Percentiles rank a stretch among this genome's conserved stretches.
Evolutionary conservation across 2,113 vertebrate species (phyloP).

Genomic region (Plestiodon gilberti): DNA sequence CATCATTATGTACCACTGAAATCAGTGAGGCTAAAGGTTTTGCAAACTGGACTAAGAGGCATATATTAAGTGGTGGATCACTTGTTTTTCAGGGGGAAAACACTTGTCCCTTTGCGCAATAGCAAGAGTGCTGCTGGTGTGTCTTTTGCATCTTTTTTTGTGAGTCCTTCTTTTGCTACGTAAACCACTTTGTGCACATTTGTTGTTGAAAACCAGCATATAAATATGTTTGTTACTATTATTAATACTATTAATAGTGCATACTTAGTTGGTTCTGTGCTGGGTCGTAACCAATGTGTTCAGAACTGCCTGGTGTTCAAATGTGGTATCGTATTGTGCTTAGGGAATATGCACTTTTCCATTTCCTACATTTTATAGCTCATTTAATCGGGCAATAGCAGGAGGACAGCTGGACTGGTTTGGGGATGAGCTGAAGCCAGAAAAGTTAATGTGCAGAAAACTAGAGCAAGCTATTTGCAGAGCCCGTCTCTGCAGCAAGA

Average conservation of each 20-base stretch:
- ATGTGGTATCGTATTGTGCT: not conserved
- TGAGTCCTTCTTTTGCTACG: too few relatives aligned
- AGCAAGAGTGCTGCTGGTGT: too few relatives aligned
- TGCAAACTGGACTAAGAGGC: too few relatives aligned
- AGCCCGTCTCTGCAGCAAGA: not conserved
- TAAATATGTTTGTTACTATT: too few relatives aligned
- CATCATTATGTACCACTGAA: not conserved
- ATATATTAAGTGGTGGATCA: too few relatives aligned
- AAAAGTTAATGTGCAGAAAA: not conserved
- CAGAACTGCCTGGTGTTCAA: not conserved
- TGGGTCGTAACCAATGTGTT: not conserved
- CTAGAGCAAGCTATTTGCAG: not conserved
- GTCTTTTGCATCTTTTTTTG: too few relatives aligned
- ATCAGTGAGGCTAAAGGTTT: not conserved
- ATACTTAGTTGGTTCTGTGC: too few relatives aligned
- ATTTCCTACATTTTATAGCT: not conserved
- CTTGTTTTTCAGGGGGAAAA: too few relatives aligned
- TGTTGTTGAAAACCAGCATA: too few relatives aligned
- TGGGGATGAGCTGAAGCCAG: conserved; percentile 9
- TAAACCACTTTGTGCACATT: too few relatives aligned
- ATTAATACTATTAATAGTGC: too few relatives aligned
- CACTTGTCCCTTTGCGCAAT: too few relatives aligned
- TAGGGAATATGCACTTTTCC: not conserved
- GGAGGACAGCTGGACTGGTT: conserved; percentile 26
- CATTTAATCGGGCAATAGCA: conserved; percentile 6